Evolutionary conservation across 2,113 vertebrate genomes (phyloP), one percentile per base, ranked within the genome.

Genomic region (Ploceus nigricollis): DNA sequence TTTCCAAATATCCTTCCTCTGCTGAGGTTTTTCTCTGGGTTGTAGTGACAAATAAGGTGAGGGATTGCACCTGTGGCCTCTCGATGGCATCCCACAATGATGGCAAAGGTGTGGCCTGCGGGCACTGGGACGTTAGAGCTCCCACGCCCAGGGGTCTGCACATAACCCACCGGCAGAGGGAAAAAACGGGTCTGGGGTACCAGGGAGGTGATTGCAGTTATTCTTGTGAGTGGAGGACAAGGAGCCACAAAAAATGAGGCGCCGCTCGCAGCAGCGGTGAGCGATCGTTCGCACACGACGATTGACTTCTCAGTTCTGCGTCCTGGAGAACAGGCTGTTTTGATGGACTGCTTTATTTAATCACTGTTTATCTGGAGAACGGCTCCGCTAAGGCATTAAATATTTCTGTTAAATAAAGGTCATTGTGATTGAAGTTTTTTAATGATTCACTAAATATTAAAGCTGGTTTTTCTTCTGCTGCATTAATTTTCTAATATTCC

Each of bases 391-490:
- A 68, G 80, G 45, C 80, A 64, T 95, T 92, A 84, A 96, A 95
- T 95, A 94, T 96, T 93, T 87, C 92, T 12, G 5, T 81, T 68
- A 95, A 93, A 92, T 81, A 96, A 97, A 95, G 94, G 90, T 96
- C 92, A 73, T 51, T 66, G 64, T 58, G 61, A 90, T 83, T 93
- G 92, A 95, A 89, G 79, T 92, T 96, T 96, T 90, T 92, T 9
- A 73, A 66, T 90, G 60, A 93, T 56, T 97, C 94, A 95, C 72
- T 81, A 82, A 87, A 91, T 93, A 95, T 93, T 93, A 83, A 93
- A 71, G 78, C 73, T 70, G 64, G 37, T 89, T 83, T 91, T 86
- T 82, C 48, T 66, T 93, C 78, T 83, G 60, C 56, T 78, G 82
- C 35, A 57, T 92, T 73, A 66, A 92, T 92, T 94, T 90, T 82